Evolutionary conservation across 2,113 vertebrate species (phyloP).

Genomic region (Mormyrus iriodes): DNA sequence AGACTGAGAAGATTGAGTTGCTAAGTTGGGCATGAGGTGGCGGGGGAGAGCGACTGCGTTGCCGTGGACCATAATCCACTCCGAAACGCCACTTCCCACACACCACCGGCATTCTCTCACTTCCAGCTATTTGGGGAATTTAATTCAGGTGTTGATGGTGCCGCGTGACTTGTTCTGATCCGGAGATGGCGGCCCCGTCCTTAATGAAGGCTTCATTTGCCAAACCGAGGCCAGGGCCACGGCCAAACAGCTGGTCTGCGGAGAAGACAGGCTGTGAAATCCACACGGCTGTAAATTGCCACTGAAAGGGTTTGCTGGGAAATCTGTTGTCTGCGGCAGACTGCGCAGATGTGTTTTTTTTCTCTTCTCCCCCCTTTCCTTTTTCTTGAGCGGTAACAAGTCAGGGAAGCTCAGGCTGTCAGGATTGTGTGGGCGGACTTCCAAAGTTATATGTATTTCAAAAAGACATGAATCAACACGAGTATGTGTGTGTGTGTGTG

Average conservation of each 20-base stretch:
- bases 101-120: background rate
- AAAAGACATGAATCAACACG: constrained; percentile 45
- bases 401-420: constrained; percentile 30
- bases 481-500: constrained; percentile 34
- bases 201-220: background rate
- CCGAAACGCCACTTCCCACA: background rate
- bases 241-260: background rate
- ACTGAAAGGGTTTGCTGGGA: constrained; percentile 35
- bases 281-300: constrained; percentile 30
- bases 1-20: background rate
- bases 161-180: background rate
- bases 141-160: background rate
- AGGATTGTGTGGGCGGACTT: constrained; percentile 43
- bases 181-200: background rate
- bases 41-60: background rate
- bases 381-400: constrained; percentile 30
- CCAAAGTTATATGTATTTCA: constrained; percentile 54
- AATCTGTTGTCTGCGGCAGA: constrained; percentile 47
- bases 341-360: constrained; percentile 30
- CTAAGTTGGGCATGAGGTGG: background rate
- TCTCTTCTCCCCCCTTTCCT: constrained; percentile 21
- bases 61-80: background rate
- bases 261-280: constrained; percentile 11
- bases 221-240: background rate
- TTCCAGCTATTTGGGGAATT: background rate